Base-by-base conservation (phyloP, 2,113 vertebrate species). In the Sinocyclocheilus rhinocerous region DNA sequence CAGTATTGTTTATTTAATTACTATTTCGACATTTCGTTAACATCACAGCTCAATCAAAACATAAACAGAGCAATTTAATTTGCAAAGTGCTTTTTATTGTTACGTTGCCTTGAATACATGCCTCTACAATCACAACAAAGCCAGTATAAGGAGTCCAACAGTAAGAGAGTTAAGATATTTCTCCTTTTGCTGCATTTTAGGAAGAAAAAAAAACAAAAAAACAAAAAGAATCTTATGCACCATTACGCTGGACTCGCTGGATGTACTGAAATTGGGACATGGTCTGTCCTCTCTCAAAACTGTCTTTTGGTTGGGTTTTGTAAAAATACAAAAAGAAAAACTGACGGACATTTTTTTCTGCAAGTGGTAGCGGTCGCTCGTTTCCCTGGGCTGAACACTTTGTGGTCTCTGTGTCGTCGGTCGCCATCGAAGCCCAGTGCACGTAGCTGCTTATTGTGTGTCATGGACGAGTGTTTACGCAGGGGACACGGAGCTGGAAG, bases 401-500 rank as follows among this genome's bases (percentile, higher is more conserved):
- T 90, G 90, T 89, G 88, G 88, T 91, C 88, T 36, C 77, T 36
- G 69, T 26, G 70, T 75, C 11, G 61, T 67, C 11, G 22, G 39
- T 84, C 42, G 70, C 84, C 20, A 22, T 67, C 12, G 65, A 42
- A 48, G 79, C 65, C 73, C 75, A 55, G 78, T 87, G 81, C 90
- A 91, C 90, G 61, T 78, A 33, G 57, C 42, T 57, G 67, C 36
- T 83, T 86, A 85, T 77, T 75, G 69, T 76, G 84, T 79, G 79
- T 72, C 65, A 9, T 2, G 36, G 7, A 10, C 55, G 79, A 24
- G 42, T 84, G 80, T 89, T 96, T 97, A 99, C 26, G 97, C 97
- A 0, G 98, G 98, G 55, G 98, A 96, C 89, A 99, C 97, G 83
- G 97, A 97, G 94, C 96, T 98, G 92, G 97, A 96, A 85, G 97